phyloP scores from a whole-genome alignment of 2,888 invertebrate genomes.

The Dolomedes plantarius region DNA sequence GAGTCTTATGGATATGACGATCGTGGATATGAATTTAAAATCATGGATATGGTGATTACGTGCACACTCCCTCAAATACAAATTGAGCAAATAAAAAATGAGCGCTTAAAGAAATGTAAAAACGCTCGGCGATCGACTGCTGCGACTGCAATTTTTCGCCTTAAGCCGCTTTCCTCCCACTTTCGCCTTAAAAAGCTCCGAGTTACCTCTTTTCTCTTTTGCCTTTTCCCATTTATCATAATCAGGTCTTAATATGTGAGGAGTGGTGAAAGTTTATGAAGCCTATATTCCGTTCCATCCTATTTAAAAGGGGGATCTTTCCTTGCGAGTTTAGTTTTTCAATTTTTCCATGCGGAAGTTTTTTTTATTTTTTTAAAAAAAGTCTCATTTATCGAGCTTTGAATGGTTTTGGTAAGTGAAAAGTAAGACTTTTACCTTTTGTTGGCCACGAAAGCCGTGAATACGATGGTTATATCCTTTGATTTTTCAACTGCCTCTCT shows the following conservation, averaged over 20 bases:
- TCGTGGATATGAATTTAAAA: conserved; percentile 11
- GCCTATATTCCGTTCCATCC: conserved; percentile 39
- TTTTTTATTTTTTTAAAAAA: conserved; percentile 34
- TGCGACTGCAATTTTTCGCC: conserved; percentile 52
- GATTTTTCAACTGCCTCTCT: conserved; percentile 58
- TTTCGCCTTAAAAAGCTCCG: conserved; percentile 42
- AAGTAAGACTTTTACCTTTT: conserved; percentile 70
- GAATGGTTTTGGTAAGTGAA: conserved; percentile 70
- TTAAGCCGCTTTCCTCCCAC: conserved; percentile 33
- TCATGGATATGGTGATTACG: conserved; percentile 14
- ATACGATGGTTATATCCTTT: conserved; percentile 65
- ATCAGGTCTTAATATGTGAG: conserved; percentile 70
- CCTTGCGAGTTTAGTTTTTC: conserved; percentile 61
- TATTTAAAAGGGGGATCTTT: conserved; percentile 49
- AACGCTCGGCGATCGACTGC: conserved; percentile 55
- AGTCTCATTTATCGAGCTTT: conserved; percentile 69
- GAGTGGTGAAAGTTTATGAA: conserved; percentile 70
- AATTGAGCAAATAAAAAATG: conserved; percentile 29
- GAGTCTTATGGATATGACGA: neutral
- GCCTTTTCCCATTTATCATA: conserved; percentile 65
- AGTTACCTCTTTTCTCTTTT: conserved; percentile 58
- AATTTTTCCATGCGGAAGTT: conserved; percentile 52
- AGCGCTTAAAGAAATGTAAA: conserved; percentile 41
- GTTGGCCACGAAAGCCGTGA: conserved; percentile 51
- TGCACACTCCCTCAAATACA: conserved; percentile 22